Base-by-base conservation (phyloP, 2,888 invertebrate genomes). In the Allygus modestus region DNA sequence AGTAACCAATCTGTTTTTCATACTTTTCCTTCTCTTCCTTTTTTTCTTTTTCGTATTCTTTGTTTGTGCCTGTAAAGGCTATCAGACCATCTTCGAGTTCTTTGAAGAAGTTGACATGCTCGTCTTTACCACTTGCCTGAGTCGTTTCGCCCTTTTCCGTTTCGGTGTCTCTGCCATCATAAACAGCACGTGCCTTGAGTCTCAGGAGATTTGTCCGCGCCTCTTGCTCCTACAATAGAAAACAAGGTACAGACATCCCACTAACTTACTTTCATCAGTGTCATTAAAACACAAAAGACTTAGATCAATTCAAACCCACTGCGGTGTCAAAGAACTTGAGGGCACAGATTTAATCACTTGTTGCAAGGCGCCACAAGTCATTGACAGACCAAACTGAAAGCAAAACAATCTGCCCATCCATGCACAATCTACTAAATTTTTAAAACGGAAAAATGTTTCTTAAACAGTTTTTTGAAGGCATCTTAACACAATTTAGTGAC, bases 1-100 rank as follows among this genome's bases (percentile, higher is more conserved):
- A 92, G 89, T 98, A 97, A 0, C 99, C 99, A 89, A 99, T 97
- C 91, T 97, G 97, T 89, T 98, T 99, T 90, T 99, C 99, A 92
- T 98, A 98, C 88, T 98, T 97, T 90, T 99, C 98, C 89, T 95
- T 94, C 89, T 98, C 98, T 83, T 96, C 95, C 90, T 97, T 97
- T 87, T 95, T 93, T 89, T 99, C 99, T 86, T 93, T 94, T 88
- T 97, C 97, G 90, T 97, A 95, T 82, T 98, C 98, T 88, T 93
- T 94, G 89, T 99, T 99, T 0, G 93, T 93, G 86, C 93, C 93
- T 87, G 92, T 92, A 28, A 92, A 90, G 87, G 92, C 92, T 71
- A 93, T 92, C 51, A 92, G 91, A 0, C 96, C 95, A 89, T 95
- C 93, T 90, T 97, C 98, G 83, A 96, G 91, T 86, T 98, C 96